A percentile compares a stretch with the other conserved stretches of the same genome.
Conservation (phyloP, 2,797 vertebrate genomes). For the Numenius phaeopus region DNA sequence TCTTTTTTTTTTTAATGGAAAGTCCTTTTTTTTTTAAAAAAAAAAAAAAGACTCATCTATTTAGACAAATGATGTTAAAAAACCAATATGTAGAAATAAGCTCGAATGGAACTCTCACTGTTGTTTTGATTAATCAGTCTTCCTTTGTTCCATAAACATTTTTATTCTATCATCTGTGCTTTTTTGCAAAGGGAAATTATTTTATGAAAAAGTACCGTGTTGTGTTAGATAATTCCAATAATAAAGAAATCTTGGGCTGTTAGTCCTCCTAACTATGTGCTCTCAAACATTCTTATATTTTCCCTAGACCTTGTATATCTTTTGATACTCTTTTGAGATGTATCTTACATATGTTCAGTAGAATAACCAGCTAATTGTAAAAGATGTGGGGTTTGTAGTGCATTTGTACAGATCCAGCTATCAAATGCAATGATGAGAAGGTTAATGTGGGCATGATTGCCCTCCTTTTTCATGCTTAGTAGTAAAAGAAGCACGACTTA, state of each 20-base stretch:
- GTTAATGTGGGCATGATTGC: background rate
- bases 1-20: background rate
- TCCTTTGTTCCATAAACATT: background rate
- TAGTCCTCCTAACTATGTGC: background rate
- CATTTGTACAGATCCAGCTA: background rate
- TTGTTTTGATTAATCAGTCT: background rate
- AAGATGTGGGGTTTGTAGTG: background rate
- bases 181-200: background rate
- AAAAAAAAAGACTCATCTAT: background rate
- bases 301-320: background rate
- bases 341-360: background rate
- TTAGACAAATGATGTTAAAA: background rate
- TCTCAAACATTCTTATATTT: background rate
- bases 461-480: background rate
- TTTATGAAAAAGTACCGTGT: background rate
- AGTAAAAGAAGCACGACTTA: background rate
- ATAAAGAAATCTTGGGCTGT: background rate
- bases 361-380: background rate
- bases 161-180: background rate
- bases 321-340: background rate
- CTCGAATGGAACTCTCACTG: background rate
- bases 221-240: background rate
- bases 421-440: background rate
- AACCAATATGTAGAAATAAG: background rate
- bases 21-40: background rate